Percentiles rank a stretch among this genome's conserved stretches.
These are phyloP conservation scores for Muscicapa striata DNA, from an alignment of 2,797 vertebrate species.

Conservation along the genomic window DNA sequence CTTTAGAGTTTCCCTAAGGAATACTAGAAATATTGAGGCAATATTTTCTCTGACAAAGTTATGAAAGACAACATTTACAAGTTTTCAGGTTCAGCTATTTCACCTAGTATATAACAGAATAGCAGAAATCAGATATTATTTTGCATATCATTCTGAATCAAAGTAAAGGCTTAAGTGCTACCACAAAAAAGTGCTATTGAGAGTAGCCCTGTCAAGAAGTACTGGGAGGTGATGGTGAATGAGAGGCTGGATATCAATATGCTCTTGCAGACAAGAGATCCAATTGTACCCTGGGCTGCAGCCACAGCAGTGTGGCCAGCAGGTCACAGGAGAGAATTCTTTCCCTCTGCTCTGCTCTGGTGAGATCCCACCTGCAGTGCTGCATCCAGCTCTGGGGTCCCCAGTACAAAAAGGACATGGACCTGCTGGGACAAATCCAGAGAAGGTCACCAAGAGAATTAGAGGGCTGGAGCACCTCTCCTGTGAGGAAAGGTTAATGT, in stretches of 20 bases:
- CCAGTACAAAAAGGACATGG: background rate
- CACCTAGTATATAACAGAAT: background rate
- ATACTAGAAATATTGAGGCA: background rate
- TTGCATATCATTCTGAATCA: background rate
- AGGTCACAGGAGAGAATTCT: background rate
- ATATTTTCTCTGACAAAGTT: background rate
- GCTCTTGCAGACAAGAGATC: background rate
- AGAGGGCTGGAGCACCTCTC: background rate
- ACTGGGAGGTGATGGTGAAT: background rate
- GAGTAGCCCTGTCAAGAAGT: background rate
- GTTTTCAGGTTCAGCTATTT: background rate
- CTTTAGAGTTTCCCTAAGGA: background rate
- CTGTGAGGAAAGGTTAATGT: background rate
- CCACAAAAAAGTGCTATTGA: background rate
- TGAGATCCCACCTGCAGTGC: background rate
- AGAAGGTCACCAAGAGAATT: background rate
- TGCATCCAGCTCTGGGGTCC: background rate
- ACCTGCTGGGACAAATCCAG: background rate
- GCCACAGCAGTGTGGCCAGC: background rate
- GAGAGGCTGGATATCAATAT: background rate
- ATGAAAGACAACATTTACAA: background rate
- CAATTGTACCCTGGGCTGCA: background rate
- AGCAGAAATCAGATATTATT: background rate
- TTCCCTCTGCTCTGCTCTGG: background rate
- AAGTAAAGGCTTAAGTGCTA: background rate